phyloP scores from a whole-genome alignment of 1,140 invertebrate species.

The Dreissena rostriformis region DNA sequence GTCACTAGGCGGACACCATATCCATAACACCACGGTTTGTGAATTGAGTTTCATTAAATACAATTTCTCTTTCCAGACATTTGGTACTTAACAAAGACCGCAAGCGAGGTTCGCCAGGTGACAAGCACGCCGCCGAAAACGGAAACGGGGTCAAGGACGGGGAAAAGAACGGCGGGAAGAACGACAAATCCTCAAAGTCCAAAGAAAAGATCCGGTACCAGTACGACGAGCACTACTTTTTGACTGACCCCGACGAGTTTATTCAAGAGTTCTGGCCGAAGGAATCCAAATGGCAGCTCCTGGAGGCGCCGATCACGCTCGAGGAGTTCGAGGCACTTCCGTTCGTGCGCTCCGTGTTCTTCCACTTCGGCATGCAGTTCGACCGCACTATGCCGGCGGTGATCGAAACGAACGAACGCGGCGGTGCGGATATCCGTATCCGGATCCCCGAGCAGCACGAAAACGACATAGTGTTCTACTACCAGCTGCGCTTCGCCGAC shows the following conservation, averaged over 20 bases:
- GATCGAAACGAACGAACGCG: conserved; percentile 92
- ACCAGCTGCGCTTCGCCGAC: conserved; percentile 80
- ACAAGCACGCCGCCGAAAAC: conserved; percentile 38
- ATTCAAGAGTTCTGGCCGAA: conserved; percentile 99
- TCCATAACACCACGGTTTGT: too few relatives aligned
- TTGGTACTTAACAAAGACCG: conserved; percentile 81
- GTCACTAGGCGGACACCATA: too few relatives aligned
- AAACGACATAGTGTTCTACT: conserved; percentile 80
- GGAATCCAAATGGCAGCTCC: conserved; percentile 97
- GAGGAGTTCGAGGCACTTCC: conserved; percentile 98
- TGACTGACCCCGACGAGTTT: conserved; percentile 99
- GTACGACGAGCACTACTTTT: conserved; percentile 99
- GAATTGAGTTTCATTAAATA: too few relatives aligned
- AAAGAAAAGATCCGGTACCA: conserved; percentile 90
- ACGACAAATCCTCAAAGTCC: conserved; percentile 58
- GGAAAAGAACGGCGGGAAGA: conserved; percentile 7
- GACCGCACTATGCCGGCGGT: conserved; percentile 89
- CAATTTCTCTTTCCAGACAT: conserved; percentile 73
- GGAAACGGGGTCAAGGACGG: conserved; percentile 18
- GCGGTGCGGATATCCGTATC: conserved; percentile 79
- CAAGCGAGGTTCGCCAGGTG: conserved; percentile 33
- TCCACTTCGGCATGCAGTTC: conserved; percentile 98
- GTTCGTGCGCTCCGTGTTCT: conserved; percentile 99
- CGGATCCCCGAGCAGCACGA: conserved; percentile 77
- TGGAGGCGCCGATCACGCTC: conserved; percentile 95